These are phyloP conservation scores for Sus cebifrons DNA, from an alignment of 2,797 vertebrate species.

Conservation along the genomic window DNA sequence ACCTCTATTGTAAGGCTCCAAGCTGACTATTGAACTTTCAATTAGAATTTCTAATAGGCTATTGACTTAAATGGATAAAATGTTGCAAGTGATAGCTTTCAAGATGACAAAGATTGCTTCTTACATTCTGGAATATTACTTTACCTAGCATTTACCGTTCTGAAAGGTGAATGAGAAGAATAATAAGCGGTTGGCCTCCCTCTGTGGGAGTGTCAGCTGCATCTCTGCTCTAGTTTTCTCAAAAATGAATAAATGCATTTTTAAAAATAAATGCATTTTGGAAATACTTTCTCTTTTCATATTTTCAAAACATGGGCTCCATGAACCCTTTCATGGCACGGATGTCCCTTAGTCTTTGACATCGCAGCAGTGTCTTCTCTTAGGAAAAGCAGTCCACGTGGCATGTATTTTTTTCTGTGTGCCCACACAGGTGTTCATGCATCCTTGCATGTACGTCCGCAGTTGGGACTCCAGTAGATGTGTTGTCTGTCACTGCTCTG, in stretches of 20 bases:
- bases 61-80: constrained; percentile 98
- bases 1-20: constrained; percentile 95
- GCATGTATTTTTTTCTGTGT: not conserved
- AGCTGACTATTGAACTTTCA: constrained; percentile 97
- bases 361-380: constrained; percentile 63
- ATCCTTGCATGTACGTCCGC: constrained; percentile 7
- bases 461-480: constrained; percentile 48
- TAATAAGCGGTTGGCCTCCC: constrained; percentile 80
- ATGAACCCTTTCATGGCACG: not conserved
- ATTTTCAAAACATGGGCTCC: constrained; percentile 37
- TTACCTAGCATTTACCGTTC: constrained; percentile 88
- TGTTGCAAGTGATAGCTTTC: constrained; percentile 94
- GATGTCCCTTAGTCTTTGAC: constrained; percentile 63
- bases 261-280: not conserved
- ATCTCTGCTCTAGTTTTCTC: constrained; percentile 29
- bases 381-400: constrained; percentile 69
- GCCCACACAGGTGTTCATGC: not conserved
- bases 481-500: not conserved
- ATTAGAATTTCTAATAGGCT: constrained; percentile 99
- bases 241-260: constrained; percentile 66
- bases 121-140: constrained; percentile 92
- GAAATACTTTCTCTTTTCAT: not conserved
- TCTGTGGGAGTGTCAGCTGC: constrained; percentile 45
- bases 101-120: constrained; percentile 93
- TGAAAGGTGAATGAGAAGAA: constrained; percentile 84